Conservation (phyloP, 2,888 invertebrate species). For the Hipparchia semele region DNA sequence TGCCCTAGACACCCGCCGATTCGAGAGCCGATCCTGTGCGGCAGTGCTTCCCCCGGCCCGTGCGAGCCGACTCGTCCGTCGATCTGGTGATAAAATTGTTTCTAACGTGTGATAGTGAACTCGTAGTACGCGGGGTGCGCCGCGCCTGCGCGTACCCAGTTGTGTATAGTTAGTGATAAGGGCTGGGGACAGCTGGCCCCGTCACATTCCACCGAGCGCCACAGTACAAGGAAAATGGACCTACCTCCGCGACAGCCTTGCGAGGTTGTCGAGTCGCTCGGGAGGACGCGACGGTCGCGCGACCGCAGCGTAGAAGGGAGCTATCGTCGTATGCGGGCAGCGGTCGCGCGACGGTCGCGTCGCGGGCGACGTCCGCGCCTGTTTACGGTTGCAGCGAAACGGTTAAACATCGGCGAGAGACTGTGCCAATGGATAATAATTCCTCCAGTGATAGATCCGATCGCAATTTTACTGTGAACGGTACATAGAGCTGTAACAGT, state of each 20-base stretch:
- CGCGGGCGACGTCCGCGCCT: conserved; percentile 35
- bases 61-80: conserved; percentile 11
- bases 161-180: conserved; percentile 36
- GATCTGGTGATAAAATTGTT: conserved; percentile 13
- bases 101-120: conserved; percentile 26
- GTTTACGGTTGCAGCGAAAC: conserved; percentile 29
- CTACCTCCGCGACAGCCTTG: conserved; percentile 27
- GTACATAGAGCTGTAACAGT: conserved; percentile 66
- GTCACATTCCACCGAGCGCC: conserved; percentile 49
- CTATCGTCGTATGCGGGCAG: too few species aligned
- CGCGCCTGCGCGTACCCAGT: conserved; percentile 28
- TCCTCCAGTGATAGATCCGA: conserved; percentile 67
- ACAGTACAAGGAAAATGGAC: conserved; percentile 40
- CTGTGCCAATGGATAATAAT: conserved; percentile 56
- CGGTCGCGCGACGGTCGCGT: conserved; percentile 21
- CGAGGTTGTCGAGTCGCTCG: conserved; percentile 9
- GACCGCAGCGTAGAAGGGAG: not conserved
- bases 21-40: conserved; percentile 44
- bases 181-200: conserved; percentile 39
- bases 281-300: not conserved
- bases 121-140: conserved; percentile 7
- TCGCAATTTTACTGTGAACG: conserved; percentile 56
- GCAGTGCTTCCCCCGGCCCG: conserved; percentile 40
- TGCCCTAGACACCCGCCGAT: conserved; percentile 45
- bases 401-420: conserved; percentile 34